Percentiles rank a stretch among this genome's conserved stretches.
Evolutionary conservation across 2,113 vertebrate genomes (phyloP).

Genomic region (Rhinopithecus roxellana): DNA sequence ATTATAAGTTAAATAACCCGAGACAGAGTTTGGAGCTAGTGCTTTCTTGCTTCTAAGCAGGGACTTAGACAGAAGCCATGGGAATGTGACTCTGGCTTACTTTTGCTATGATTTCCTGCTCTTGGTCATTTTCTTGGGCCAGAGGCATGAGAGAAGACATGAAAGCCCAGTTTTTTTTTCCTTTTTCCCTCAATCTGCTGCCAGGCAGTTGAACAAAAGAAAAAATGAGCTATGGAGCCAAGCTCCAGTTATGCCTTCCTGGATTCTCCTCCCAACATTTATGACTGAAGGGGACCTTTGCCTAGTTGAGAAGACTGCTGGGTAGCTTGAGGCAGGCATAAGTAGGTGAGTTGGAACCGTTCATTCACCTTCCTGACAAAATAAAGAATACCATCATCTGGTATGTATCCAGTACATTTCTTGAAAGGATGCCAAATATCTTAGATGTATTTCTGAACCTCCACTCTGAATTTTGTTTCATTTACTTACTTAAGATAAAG

Average conservation of each 20-base stretch:
- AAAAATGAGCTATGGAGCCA: not conserved
- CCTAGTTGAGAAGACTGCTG: not conserved
- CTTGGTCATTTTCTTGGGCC: constrained; percentile 28
- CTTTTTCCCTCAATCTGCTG: not conserved
- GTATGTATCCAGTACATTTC: not conserved
- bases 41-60: not conserved
- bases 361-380: not conserved
- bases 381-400: not conserved
- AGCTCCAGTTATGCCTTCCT: not conserved
- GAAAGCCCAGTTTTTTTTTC: constrained; percentile 16
- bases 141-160: not conserved
- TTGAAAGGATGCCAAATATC: not conserved
- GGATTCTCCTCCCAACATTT: not conserved
- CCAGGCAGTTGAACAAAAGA: constrained; percentile 5
- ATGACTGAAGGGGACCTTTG: not conserved
- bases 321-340: not conserved
- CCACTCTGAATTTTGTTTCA: not conserved
- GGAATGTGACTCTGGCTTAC: not conserved
- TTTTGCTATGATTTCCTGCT: not conserved
- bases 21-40: not conserved
- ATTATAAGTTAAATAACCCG: not conserved
- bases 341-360: constrained; percentile 48
- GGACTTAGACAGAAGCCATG: constrained; percentile 11
- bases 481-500: constrained; percentile 1
- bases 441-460: not conserved